Evolutionary conservation across 2,888 invertebrate species (phyloP).

Genomic region (Acanthosoma haemorrhoidale): DNA sequence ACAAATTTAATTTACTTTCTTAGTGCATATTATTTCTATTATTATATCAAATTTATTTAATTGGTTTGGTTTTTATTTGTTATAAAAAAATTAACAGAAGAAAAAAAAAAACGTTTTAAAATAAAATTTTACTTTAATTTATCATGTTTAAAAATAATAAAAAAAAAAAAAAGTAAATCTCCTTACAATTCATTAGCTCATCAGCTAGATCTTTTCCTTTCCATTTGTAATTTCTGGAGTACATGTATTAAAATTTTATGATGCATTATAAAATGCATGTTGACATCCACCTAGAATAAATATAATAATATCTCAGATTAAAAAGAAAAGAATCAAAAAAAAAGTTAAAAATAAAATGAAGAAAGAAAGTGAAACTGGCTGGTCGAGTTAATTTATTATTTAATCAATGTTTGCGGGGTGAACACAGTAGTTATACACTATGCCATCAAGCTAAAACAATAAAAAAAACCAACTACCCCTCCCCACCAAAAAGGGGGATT

Average conservation of each 20-base stretch:
- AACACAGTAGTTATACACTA: no score
- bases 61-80: no score
- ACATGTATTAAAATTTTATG: slow-evolving; percentile 10
- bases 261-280: slow-evolving; percentile 4
- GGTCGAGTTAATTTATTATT: no score
- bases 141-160: not conserved
- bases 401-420: no score
- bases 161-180: not conserved
- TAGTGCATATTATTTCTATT: no score
- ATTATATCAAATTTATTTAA: no score
- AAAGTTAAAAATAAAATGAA: not conserved
- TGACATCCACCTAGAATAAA: slow-evolving; percentile 10
- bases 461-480: no score
- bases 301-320: slow-evolving; percentile 13
- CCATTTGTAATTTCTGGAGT: slow-evolving; percentile 5
- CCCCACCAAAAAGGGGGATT: no score
- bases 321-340: not conserved
- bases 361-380: not conserved
- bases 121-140: not conserved
- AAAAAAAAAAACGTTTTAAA: not conserved
- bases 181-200: slow-evolving; percentile 5
- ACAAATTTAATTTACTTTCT: no score
- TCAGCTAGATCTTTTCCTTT: slow-evolving; percentile 3
- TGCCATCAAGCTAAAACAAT: no score
- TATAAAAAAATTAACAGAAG: no score